Evolutionary conservation across 2,888 invertebrate genomes (phyloP).

Genomic region (Xylophagus ater): DNA sequence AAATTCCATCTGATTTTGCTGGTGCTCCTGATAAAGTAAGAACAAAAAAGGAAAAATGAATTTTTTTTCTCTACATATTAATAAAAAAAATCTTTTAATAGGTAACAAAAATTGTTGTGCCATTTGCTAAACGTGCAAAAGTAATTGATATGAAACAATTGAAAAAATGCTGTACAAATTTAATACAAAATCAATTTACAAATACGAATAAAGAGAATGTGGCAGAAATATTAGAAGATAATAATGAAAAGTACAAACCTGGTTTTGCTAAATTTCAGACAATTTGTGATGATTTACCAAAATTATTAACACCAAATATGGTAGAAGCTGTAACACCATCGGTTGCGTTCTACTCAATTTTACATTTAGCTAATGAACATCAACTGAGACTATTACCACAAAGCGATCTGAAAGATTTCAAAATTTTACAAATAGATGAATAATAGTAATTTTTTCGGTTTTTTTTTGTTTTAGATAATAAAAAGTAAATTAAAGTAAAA

Average conservation of each 20-base stretch:
- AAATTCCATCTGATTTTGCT: conserved; percentile 48
- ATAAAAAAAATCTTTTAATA: conserved; percentile 36
- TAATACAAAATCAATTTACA: conserved; percentile 40
- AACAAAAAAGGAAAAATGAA: too few relatives aligned
- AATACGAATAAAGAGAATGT: conserved; percentile 20
- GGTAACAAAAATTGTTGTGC: conserved; percentile 62
- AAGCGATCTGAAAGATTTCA: conserved; percentile 44
- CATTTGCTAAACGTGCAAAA: conserved; percentile 73
- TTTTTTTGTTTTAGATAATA: background rate
- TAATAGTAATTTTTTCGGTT: background rate
- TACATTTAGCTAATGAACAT: conserved; percentile 78
- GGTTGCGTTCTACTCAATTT: conserved; percentile 65
- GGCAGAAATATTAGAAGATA: conserved; percentile 21
- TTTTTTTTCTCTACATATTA: too few relatives aligned
- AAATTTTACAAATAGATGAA: conserved; percentile 29
- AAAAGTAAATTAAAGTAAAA: too few relatives aligned
- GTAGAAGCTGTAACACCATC: conserved; percentile 63
- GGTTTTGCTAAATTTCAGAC: conserved; percentile 44
- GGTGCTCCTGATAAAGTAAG: conserved; percentile 49
- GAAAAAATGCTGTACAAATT: conserved; percentile 62
- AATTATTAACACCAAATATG: conserved; percentile 48
- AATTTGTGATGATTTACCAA: conserved; percentile 48
- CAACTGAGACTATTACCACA: conserved; percentile 46
- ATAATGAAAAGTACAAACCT: conserved; percentile 33
- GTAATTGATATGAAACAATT: conserved; percentile 76